A percentile compares a stretch with the other conserved stretches of the same genome.
Conservation (phyloP, 2,888 invertebrate genomes). For the Sipha maydis region DNA sequence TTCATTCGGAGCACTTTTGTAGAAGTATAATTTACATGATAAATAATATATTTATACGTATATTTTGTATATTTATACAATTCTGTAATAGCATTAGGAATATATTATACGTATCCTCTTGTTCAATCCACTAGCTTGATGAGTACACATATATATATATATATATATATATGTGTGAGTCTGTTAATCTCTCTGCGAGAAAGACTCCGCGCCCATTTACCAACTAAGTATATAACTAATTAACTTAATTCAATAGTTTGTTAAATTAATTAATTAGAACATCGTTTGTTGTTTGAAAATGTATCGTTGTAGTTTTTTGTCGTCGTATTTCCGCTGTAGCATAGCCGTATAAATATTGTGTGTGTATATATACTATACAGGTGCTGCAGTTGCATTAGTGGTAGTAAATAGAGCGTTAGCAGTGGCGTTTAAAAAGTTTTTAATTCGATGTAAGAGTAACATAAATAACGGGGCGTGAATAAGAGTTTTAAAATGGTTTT, state of each 20-base stretch:
- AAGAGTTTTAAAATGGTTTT: conserved; percentile 59
- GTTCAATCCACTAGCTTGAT: not conserved
- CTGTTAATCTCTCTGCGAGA: not conserved
- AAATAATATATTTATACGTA: not conserved
- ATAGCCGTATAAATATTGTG: not conserved
- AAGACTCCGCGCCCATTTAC: not conserved
- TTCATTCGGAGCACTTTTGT: not conserved
- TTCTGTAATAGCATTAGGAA: not conserved
- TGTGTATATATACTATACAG: not conserved
- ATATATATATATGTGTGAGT: not conserved
- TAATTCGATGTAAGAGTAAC: conserved; percentile 59
- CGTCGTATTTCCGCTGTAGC: not conserved
- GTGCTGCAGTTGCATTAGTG: not conserved
- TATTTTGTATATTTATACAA: too few relatives aligned
- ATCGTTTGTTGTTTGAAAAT: conserved; percentile 3
- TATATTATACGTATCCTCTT: not conserved
- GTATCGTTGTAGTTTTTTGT: conserved; percentile 11
- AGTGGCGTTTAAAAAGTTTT: conserved; percentile 59
- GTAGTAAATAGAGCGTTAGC: not conserved
- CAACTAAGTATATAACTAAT: conserved; percentile 25
- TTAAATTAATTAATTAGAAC: conserved; percentile 51
- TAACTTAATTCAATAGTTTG: conserved; percentile 54
- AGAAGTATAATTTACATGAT: not conserved
- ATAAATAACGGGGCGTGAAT: conserved; percentile 44
- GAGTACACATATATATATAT: not conserved